These are phyloP conservation scores for Bellardia bayeri DNA, from an alignment of 2,888 invertebrate species.

Conservation along the genomic window DNA sequence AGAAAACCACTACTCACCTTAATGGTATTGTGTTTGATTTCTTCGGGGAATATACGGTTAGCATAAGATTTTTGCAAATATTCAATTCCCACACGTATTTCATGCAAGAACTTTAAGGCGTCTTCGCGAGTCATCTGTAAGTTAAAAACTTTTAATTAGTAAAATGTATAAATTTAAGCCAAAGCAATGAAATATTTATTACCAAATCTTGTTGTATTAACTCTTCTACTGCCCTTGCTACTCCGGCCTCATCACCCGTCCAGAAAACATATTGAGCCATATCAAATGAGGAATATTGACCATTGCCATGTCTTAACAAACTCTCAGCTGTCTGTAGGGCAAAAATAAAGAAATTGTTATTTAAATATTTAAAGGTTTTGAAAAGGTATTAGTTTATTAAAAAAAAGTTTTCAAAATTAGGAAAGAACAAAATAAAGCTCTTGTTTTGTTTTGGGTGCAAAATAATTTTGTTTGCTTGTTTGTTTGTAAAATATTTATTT, in stretches of 20 bases:
- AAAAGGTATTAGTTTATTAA: not conserved
- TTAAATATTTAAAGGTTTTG: not conserved
- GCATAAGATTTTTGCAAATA: conserved; percentile 86
- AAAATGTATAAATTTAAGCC: not conserved
- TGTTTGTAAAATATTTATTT: conserved; percentile 12
- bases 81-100: conserved; percentile 90
- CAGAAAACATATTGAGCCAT: conserved; percentile 93
- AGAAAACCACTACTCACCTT: conserved; percentile 74
- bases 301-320: conserved; percentile 85
- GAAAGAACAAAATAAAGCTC: conserved; percentile 36
- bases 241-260: conserved; percentile 92
- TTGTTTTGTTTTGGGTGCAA: conserved; percentile 50
- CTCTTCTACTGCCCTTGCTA: conserved; percentile 90
- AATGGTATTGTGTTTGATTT: conserved; percentile 81
- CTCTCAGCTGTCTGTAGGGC: conserved; percentile 84
- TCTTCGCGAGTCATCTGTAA: conserved; percentile 90
- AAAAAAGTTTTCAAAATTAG: conserved; percentile 8
- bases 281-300: conserved; percentile 90
- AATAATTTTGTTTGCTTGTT: conserved; percentile 62
- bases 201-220: conserved; percentile 91
- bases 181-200: not conserved
- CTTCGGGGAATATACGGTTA: conserved; percentile 81
- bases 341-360: not conserved
- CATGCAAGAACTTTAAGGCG: conserved; percentile 90
- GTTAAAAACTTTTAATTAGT: conserved; percentile 12